Evolutionary conservation across 1,140 invertebrate genomes (phyloP).

Genomic region (Lutraria rhynchaena): DNA sequence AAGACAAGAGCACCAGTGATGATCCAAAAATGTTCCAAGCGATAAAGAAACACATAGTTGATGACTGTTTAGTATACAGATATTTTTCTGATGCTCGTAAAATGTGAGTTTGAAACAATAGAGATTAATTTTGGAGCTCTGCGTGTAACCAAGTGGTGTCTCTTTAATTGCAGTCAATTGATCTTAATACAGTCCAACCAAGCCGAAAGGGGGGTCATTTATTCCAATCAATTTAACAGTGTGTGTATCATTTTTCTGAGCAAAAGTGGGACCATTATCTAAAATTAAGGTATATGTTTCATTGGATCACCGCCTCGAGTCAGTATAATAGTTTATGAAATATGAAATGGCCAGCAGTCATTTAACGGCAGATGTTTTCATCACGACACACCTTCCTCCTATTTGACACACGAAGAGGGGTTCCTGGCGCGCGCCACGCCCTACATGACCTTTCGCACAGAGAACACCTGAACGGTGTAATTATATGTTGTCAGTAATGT

Average conservation of each 20-base stretch:
- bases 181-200: too few species aligned
- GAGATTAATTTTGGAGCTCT: too few species aligned
- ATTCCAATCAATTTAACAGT: too few species aligned
- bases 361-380: slow-evolving; percentile 51
- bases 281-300: slow-evolving; percentile 35
- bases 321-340: slow-evolving; percentile 24
- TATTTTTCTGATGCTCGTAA: too few species aligned
- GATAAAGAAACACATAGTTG: too few species aligned
- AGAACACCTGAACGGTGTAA: slow-evolving; percentile 49
- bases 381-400: neutral
- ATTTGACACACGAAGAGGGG: slow-evolving; percentile 34
- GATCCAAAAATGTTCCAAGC: too few species aligned
- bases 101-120: too few species aligned
- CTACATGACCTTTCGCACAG: slow-evolving; percentile 34
- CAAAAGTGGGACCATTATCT: slow-evolving; percentile 28
- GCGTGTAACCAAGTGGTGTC: too few species aligned
- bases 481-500: slow-evolving; percentile 41
- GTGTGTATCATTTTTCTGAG: slow-evolving; percentile 2
- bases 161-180: too few species aligned
- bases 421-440: slow-evolving; percentile 38
- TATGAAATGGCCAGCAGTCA: slow-evolving; percentile 48
- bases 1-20: too few species aligned
- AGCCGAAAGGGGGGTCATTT: too few species aligned
- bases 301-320: slow-evolving; percentile 2
- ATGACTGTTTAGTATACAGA: too few species aligned